These are phyloP conservation scores for Myanophis thanlyinensis DNA, from an alignment of 2,113 vertebrate species.

Conservation along the genomic window DNA sequence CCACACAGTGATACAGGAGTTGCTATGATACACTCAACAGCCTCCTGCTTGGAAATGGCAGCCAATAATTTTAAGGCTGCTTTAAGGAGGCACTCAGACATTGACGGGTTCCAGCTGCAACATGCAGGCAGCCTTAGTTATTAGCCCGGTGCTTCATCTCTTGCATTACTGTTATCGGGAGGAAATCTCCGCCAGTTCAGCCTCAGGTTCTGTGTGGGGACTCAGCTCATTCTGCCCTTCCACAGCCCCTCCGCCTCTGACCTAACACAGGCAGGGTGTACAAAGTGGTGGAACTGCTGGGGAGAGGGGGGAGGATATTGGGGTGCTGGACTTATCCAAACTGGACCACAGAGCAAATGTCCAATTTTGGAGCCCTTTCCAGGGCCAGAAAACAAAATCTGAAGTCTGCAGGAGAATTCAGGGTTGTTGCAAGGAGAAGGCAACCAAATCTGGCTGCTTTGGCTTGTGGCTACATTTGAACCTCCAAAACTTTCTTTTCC, in stretches of 20 bases:
- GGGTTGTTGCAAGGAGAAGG: not conserved
- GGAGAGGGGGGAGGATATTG: not conserved
- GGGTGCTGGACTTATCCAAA: not conserved
- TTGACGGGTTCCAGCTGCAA: slow-evolving; percentile 38
- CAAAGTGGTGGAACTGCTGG: not conserved
- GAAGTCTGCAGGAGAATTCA: not conserved
- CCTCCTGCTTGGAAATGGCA: slow-evolving; percentile 60
- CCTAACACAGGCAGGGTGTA: not conserved
- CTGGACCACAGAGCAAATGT: not conserved
- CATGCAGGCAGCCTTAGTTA: slow-evolving; percentile 20
- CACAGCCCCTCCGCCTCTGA: not conserved
- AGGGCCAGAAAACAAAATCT: not conserved
- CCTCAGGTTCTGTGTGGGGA: not conserved
- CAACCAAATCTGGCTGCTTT: not conserved
- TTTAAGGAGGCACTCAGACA: slow-evolving; percentile 49
- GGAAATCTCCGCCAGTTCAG: not conserved
- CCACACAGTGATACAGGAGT: slow-evolving; percentile 49
- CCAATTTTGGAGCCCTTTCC: not conserved
- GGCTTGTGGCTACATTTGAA: not conserved
- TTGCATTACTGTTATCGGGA: not conserved
- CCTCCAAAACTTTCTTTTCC: fast-evolving
- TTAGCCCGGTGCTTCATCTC: not conserved
- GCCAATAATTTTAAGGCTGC: slow-evolving; percentile 58
- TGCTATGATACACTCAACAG: slow-evolving; percentile 71
- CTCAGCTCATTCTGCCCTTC: not conserved